Evolutionary conservation across 1,140 invertebrate species (phyloP).

Genomic region (Sitobion miscanthi): DNA sequence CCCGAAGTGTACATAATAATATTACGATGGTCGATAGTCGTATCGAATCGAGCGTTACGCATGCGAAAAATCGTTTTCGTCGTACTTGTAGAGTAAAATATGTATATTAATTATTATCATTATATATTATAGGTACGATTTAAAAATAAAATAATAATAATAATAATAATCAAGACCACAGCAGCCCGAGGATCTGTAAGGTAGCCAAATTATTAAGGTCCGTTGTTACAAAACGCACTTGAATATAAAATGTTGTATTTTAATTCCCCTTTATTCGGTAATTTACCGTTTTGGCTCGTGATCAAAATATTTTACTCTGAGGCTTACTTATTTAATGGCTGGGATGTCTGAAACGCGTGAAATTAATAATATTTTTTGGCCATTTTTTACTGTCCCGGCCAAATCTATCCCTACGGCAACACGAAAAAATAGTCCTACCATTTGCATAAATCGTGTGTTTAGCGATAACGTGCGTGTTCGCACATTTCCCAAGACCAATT

Average conservation of each 20-base stretch:
- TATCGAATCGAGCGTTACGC: neutral
- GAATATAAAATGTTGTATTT: constrained; percentile 13
- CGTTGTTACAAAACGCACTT: constrained; percentile 14
- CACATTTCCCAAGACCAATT: neutral
- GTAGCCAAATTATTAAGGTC: constrained; percentile 21
- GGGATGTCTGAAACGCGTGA: constrained; percentile 22
- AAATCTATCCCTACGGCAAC: constrained; percentile 6
- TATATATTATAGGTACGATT: neutral
- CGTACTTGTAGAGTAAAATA: neutral
- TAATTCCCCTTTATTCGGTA: constrained; percentile 37
- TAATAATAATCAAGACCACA: neutral
- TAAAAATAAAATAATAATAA: neutral
- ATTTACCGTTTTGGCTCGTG: constrained; percentile 40
- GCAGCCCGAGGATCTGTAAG: neutral
- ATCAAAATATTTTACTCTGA: constrained; percentile 28
- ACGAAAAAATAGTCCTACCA: neutral
- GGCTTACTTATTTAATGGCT: neutral
- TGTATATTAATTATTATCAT: neutral
- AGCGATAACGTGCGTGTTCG: neutral
- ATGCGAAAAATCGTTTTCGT: neutral
- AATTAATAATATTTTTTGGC: constrained; percentile 34
- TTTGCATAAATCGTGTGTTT: neutral
- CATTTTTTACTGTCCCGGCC: constrained; percentile 31
- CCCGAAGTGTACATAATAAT: neutral
- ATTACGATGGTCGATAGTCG: neutral